These are phyloP conservation scores for Zelostemma sp. DNA, from an alignment of 1,140 invertebrate genomes.

Conservation along the genomic window DNA sequence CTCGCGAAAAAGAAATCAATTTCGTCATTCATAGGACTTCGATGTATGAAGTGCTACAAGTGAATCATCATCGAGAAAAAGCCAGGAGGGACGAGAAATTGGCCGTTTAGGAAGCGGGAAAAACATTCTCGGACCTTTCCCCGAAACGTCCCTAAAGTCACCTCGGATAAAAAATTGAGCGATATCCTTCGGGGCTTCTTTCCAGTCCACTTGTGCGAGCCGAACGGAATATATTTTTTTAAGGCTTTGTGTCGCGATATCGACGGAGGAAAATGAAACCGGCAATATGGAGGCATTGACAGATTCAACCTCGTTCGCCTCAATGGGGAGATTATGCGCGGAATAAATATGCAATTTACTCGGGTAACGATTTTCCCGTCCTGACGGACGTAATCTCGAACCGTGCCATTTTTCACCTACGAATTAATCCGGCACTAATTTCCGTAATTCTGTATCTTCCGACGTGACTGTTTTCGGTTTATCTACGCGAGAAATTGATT, in stretches of 20 bases:
- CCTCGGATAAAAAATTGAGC: conserved; percentile 60
- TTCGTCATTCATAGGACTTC: neutral
- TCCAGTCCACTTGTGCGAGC: conserved; percentile 28
- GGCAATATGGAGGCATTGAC: conserved; percentile 67
- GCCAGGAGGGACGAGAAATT: conserved; percentile 24
- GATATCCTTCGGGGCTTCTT: conserved; percentile 55
- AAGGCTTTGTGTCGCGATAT: conserved; percentile 58
- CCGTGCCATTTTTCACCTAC: conserved; percentile 25
- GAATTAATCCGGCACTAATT: conserved; percentile 17
- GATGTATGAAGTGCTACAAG: neutral
- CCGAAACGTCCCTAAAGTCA: conserved; percentile 33
- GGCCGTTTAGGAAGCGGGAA: conserved; percentile 25
- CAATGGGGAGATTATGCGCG: conserved; percentile 66
- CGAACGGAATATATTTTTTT: conserved; percentile 62
- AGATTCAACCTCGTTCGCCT: conserved; percentile 59
- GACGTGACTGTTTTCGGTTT: no score
- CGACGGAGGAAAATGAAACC: conserved; percentile 66
- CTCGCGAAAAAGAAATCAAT: no score
- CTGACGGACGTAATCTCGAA: conserved; percentile 17
- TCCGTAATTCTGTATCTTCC: neutral
- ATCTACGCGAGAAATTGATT: no score
- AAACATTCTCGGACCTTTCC: conserved; percentile 42
- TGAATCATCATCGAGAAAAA: conserved; percentile 19
- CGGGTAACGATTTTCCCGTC: conserved; percentile 31
- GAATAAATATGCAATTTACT: conserved; percentile 67